phyloP scores from a whole-genome alignment of 2,113 vertebrate species.

The Xyrauchen texanus region DNA sequence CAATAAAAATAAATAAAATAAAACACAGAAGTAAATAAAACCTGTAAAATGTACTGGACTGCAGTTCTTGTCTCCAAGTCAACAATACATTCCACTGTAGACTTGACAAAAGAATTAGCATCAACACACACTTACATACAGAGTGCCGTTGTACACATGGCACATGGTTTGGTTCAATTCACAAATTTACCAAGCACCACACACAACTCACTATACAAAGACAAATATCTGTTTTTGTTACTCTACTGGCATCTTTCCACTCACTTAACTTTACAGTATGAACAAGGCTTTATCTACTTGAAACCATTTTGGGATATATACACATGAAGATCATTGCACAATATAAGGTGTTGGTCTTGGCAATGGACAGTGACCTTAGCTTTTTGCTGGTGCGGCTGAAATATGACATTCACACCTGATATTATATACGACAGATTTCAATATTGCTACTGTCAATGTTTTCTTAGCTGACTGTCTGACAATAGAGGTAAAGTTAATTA shows the following conservation, averaged over 20 bases:
- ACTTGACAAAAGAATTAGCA: slow-evolving; percentile 55
- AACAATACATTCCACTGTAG: slow-evolving; percentile 54
- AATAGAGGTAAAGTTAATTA: neutral
- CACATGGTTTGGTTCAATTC: slow-evolving; percentile 50
- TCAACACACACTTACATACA: slow-evolving; percentile 50
- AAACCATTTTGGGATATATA: slow-evolving; percentile 48
- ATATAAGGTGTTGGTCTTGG: slow-evolving; percentile 36
- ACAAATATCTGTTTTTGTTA: slow-evolving; percentile 50
- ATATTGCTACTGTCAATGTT: neutral
- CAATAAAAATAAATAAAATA: slow-evolving; percentile 20
- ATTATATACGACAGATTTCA: slow-evolving; percentile 12
- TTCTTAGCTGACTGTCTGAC: neutral
- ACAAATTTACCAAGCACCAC: slow-evolving; percentile 55
- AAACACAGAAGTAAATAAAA: slow-evolving; percentile 61
- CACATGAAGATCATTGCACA: slow-evolving; percentile 13
- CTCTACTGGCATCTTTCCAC: slow-evolving; percentile 48
- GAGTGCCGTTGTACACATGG: slow-evolving; percentile 58
- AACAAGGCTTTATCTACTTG: slow-evolving; percentile 49
- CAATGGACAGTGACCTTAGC: slow-evolving; percentile 51
- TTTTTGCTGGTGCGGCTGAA: slow-evolving; percentile 68
- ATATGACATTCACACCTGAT: slow-evolving; percentile 28
- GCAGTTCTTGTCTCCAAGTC: slow-evolving; percentile 36
- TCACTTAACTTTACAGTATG: slow-evolving; percentile 49
- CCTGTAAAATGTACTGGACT: slow-evolving; percentile 46
- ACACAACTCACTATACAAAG: slow-evolving; percentile 46